phyloP scores from a whole-genome alignment of 2,888 invertebrate species.

The Idaea dimidiata region DNA sequence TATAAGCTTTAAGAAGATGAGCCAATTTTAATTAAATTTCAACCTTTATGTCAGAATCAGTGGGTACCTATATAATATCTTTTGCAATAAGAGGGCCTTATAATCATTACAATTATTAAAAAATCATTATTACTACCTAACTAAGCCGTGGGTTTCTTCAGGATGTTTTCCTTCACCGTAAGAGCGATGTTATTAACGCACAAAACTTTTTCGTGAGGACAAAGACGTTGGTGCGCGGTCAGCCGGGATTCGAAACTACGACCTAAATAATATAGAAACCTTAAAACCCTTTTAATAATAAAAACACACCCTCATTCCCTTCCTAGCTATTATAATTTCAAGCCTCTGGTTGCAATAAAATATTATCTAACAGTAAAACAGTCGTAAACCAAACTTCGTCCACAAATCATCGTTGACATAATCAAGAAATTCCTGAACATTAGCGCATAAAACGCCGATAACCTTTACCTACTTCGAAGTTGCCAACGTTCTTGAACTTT shows the following conservation, averaged over 20 bases:
- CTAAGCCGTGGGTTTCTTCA: no score
- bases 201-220: no score
- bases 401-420: constrained; percentile 22
- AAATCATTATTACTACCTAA: no score
- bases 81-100: neutral
- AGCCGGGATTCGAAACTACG: no score
- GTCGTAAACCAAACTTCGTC: constrained; percentile 16
- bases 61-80: neutral
- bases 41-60: neutral
- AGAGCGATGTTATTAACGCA: no score
- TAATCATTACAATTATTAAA: neutral
- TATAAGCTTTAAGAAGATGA: neutral
- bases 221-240: no score
- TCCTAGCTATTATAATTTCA: no score
- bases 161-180: no score
- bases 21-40: neutral
- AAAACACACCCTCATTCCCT: no score
- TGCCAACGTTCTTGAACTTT: constrained; percentile 13
- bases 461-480: constrained; percentile 11
- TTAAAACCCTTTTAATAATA: no score
- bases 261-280: no score
- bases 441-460: constrained; percentile 22
- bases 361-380: constrained; percentile 4
- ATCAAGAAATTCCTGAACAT: constrained; percentile 19
- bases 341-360: neutral